These are phyloP conservation scores for Rhegmatorhina hoffmannsi DNA, from an alignment of 2,113 vertebrate genomes.

Conservation along the genomic window DNA sequence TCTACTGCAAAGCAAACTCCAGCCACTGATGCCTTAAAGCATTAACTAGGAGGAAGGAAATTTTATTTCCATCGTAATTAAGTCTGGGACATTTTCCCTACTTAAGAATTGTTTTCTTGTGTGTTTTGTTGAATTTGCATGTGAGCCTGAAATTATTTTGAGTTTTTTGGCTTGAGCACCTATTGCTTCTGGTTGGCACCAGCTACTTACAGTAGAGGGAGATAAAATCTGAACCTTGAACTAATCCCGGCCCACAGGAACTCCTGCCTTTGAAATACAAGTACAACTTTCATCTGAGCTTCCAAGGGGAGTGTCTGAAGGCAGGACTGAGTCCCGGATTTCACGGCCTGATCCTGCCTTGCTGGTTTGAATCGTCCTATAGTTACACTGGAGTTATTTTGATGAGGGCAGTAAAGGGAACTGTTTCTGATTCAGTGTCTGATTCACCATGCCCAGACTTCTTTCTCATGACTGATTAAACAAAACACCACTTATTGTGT, in stretches of 20 bases:
- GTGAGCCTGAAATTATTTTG: not conserved
- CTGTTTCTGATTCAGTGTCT: slow-evolving; percentile 45
- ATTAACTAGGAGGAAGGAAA: not conserved
- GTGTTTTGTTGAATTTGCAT: not conserved
- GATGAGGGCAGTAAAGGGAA: slow-evolving; percentile 21
- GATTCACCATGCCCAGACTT: slow-evolving; percentile 43
- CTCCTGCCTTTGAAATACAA: slow-evolving; percentile 15
- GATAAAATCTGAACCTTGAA: slow-evolving; percentile 5
- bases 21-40: not conserved
- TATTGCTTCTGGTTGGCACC: not conserved
- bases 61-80: not conserved
- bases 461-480: slow-evolving; percentile 62
- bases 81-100: not conserved
- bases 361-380: not conserved
- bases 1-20: not conserved
- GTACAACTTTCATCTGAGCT: slow-evolving; percentile 8
- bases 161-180: not conserved
- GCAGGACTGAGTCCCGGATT: not conserved
- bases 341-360: not conserved
- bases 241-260: not conserved
- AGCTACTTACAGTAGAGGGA: accelerated
- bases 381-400: slow-evolving; percentile 41
- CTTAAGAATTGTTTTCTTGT: not conserved
- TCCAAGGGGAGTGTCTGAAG: not conserved
- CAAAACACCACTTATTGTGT: slow-evolving; percentile 54